These are phyloP conservation scores for Tupaia tana DNA, from an alignment of 2,113 vertebrate species.

Conservation along the genomic window DNA sequence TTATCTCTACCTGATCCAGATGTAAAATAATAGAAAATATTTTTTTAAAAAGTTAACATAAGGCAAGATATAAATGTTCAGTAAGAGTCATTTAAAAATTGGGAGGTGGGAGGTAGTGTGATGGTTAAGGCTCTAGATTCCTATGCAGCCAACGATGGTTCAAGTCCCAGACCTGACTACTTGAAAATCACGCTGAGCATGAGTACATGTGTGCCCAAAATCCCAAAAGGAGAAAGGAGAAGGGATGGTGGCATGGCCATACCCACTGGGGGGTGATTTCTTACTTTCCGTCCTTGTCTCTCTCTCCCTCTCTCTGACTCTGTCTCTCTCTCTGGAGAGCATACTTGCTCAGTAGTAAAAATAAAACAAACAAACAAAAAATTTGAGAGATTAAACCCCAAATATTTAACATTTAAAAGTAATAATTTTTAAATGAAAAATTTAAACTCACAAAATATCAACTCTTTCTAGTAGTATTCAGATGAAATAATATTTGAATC, in stretches of 20 bases:
- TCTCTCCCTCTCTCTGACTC: no score
- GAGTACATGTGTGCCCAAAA: no score
- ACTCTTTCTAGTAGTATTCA: not conserved
- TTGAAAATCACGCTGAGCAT: no score
- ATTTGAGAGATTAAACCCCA: not conserved
- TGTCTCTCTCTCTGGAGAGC: no score
- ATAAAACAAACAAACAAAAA: not conserved
- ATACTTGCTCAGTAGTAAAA: no score
- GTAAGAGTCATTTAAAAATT: not conserved
- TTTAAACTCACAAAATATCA: not conserved
- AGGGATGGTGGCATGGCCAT: no score
- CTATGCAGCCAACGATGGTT: no score
- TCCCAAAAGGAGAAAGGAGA: no score
- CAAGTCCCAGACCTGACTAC: no score
- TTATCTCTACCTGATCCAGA: not conserved
- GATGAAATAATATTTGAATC: not conserved
- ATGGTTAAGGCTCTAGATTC: no score
- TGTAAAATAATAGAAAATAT: not conserved
- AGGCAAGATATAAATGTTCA: constrained; percentile 29
- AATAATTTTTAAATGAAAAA: constrained; percentile 38
- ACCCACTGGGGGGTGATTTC: no score
- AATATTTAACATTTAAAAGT: not conserved
- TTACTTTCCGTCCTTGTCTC: no score
- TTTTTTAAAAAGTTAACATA: not conserved
- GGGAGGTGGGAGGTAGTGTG: not conserved